Evolutionary conservation across 1,140 invertebrate genomes (phyloP).

Genomic region (Oncopodura yosiiana): DNA sequence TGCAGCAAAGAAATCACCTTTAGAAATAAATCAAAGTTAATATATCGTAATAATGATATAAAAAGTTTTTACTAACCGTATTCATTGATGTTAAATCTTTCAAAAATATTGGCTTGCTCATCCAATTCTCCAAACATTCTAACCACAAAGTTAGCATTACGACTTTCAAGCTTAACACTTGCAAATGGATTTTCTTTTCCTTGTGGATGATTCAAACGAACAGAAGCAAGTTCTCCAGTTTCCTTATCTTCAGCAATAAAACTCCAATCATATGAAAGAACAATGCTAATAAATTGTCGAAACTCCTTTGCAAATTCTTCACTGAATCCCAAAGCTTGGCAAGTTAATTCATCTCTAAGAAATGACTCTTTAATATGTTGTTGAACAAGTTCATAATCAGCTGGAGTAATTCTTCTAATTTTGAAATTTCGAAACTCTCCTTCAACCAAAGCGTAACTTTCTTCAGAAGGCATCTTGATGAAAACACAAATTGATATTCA

Average conservation of each 20-base stretch:
- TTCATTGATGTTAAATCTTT: too few relatives aligned
- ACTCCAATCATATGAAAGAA: not conserved
- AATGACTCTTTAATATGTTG: conserved; percentile 1
- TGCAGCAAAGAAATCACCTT: too few relatives aligned
- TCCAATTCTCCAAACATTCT: too few relatives aligned
- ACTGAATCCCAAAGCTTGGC: not conserved
- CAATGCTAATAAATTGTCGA: not conserved
- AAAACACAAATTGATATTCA: too few relatives aligned
- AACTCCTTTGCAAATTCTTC: not conserved
- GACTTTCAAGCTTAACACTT: too few relatives aligned
- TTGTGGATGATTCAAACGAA: not conserved
- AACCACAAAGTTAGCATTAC: too few relatives aligned
- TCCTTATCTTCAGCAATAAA: not conserved
- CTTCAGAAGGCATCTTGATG: not conserved
- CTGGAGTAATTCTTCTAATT: conserved; percentile 1
- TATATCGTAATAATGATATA: too few relatives aligned
- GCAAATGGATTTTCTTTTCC: too few relatives aligned
- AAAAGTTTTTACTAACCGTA: too few relatives aligned
- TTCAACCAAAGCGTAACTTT: conserved; percentile 1
- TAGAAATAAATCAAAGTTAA: too few relatives aligned
- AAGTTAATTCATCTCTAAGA: not conserved
- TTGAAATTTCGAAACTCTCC: not conserved
- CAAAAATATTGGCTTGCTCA: too few relatives aligned
- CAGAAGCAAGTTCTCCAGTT: not conserved
- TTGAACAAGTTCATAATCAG: not conserved